Evolutionary conservation across 1,140 invertebrate genomes (phyloP).

Genomic region (Diplogasteroides magnus): DNA sequence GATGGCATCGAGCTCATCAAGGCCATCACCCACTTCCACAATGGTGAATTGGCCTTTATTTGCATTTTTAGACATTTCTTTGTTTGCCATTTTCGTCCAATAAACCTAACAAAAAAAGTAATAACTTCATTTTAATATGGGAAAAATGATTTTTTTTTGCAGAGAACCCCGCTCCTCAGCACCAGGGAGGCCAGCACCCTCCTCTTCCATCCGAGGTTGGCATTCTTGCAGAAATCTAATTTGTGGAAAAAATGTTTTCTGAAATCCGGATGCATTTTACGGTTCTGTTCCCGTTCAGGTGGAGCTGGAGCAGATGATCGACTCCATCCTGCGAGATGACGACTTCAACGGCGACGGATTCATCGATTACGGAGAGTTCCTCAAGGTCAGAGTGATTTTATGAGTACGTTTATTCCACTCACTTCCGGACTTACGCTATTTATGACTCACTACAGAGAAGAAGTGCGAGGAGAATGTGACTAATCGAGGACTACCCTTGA

Average conservation of each 20-base stretch:
- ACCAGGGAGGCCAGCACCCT: constrained; percentile 38
- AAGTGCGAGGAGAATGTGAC: no score
- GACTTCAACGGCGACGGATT: constrained; percentile 60
- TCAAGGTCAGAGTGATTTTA: no score
- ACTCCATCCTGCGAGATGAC: constrained; percentile 59
- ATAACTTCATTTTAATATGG: background rate
- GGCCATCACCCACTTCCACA: constrained; percentile 54
- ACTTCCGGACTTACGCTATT: no score
- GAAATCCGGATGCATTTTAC: no score
- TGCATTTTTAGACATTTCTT: background rate
- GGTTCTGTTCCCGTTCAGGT: no score
- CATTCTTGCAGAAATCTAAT: no score
- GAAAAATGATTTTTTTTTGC: constrained; percentile 24
- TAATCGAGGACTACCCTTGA: no score
- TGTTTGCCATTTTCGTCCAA: background rate
- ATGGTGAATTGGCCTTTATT: constrained; percentile 36
- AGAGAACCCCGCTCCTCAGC: constrained; percentile 45
- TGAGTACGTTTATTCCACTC: no score
- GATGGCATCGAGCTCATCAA: constrained; percentile 49
- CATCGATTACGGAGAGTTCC: constrained; percentile 51
- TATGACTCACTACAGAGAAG: no score
- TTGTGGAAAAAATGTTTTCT: no score
- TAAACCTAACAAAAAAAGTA: background rate
- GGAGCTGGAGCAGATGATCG: constrained; percentile 59
- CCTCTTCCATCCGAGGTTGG: constrained; percentile 51